Evolutionary conservation across 2,888 invertebrate species (phyloP).

Genomic region (Ornithoptera alexandrae): DNA sequence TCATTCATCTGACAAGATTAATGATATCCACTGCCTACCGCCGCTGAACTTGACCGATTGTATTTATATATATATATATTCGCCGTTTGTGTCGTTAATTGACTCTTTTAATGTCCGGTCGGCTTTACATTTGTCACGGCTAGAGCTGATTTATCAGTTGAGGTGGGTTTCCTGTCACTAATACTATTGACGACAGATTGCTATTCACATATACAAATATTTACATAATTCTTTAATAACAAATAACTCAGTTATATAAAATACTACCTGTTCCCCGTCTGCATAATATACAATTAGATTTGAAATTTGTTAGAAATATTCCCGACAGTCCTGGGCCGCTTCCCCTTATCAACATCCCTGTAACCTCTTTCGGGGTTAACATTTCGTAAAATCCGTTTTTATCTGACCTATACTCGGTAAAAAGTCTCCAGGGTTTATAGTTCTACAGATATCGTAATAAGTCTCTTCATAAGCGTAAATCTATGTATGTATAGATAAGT

Average conservation of each 20-base stretch:
- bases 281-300: no score
- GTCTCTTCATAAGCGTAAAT: no score
- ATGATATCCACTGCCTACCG: slow-evolving; percentile 10
- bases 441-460: no score
- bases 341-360: no score
- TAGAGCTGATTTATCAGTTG: slow-evolving; percentile 22
- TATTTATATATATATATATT: slow-evolving; percentile 16
- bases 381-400: no score
- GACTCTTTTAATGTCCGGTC: slow-evolving; percentile 4
- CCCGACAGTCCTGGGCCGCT: no score
- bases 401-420: no score
- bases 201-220: slow-evolving; percentile 3
- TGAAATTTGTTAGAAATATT: no score
- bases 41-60: slow-evolving; percentile 4
- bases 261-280: no score
- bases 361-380: no score
- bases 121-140: slow-evolving; percentile 22
- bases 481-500: no score
- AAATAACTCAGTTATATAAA: slow-evolving; percentile 6
- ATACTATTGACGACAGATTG: slow-evolving; percentile 15
- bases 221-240: slow-evolving; percentile 13
- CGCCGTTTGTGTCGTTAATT: slow-evolving; percentile 13
- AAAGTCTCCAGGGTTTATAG: no score
- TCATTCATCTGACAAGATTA: slow-evolving; percentile 18
- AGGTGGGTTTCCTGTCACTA: slow-evolving; percentile 8